Evolutionary conservation across 1,140 invertebrate genomes (phyloP).

Genomic region (Papilio polyxenes): DNA sequence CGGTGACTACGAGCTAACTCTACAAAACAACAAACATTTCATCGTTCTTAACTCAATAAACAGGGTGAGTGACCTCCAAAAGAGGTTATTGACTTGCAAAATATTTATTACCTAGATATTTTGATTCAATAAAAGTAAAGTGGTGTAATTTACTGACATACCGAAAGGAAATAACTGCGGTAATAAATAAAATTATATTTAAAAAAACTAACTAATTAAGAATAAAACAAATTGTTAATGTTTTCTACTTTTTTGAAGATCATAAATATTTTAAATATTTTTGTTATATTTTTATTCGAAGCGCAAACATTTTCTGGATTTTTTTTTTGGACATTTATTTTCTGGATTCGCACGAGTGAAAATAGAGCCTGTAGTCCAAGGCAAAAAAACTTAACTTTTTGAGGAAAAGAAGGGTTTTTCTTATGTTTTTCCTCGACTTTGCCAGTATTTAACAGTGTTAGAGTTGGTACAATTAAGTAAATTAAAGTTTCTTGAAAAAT

Average conservation of each 20-base stretch:
- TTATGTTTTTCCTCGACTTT: no score
- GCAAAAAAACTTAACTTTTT: no score
- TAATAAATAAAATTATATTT: neutral
- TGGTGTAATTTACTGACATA: neutral
- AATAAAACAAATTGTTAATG: neutral
- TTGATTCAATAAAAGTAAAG: neutral
- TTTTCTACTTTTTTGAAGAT: neutral
- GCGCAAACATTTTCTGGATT: neutral
- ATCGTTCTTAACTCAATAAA: neutral
- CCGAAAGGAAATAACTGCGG: neutral
- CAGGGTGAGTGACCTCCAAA: constrained; percentile 59
- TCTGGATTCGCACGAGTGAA: neutral
- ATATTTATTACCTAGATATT: constrained; percentile 30
- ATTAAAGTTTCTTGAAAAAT: neutral
- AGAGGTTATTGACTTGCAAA: constrained; percentile 51
- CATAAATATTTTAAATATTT: neutral
- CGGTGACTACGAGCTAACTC: neutral
- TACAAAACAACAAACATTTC: neutral
- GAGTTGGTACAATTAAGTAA: neutral
- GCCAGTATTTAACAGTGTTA: neutral
- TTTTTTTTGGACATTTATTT: neutral
- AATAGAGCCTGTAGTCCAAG: neutral
- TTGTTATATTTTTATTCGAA: no score
- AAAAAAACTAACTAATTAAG: neutral
- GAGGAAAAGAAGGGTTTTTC: no score